Evolutionary conservation across 2,888 invertebrate genomes (phyloP).

Genomic region (Apoda limacodes): DNA sequence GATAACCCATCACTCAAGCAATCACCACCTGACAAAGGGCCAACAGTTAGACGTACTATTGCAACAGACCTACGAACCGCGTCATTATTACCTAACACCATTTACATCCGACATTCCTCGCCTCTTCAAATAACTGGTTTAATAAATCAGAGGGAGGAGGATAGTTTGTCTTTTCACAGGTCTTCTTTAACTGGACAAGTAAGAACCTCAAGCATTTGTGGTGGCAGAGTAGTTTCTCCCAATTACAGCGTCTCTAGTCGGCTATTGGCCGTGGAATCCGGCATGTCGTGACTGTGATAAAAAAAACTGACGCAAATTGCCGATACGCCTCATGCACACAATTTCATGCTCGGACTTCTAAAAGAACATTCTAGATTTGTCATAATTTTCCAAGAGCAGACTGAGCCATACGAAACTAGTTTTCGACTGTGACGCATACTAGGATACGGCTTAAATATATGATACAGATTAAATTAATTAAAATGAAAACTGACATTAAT

Average conservation of each 20-base stretch:
- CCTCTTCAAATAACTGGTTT: conserved; percentile 23
- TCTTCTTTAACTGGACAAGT: conserved; percentile 38
- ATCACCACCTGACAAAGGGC: conserved; percentile 53
- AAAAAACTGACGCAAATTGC: conserved; percentile 68
- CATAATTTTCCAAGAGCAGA: conserved; percentile 50
- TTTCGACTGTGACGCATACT: conserved; percentile 24
- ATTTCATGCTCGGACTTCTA: conserved; percentile 61
- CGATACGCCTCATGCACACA: conserved; percentile 68
- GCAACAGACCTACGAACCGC: conserved; percentile 39
- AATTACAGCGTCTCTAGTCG: conserved; percentile 63
- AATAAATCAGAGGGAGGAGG: conserved; percentile 21
- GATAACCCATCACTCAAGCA: conserved; percentile 45
- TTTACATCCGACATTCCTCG: conserved; percentile 31
- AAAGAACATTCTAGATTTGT: conserved; percentile 59
- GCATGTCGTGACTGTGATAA: conserved; percentile 66
- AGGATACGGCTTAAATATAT: conserved; percentile 14
- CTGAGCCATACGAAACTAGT: conserved; percentile 27
- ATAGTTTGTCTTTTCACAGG: conserved; percentile 37
- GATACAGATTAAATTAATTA: conserved; percentile 39
- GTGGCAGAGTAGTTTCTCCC: conserved; percentile 63
- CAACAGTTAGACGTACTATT: conserved; percentile 47
- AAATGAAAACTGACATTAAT: too few relatives aligned
- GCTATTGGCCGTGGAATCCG: conserved; percentile 64
- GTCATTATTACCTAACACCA: conserved; percentile 47
- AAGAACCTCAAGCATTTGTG: conserved; percentile 56